A percentile compares a stretch with the other conserved stretches of the same genome.
phyloP scores from a whole-genome alignment of 2,888 invertebrate species.

The Chironomus tentans region DNA sequence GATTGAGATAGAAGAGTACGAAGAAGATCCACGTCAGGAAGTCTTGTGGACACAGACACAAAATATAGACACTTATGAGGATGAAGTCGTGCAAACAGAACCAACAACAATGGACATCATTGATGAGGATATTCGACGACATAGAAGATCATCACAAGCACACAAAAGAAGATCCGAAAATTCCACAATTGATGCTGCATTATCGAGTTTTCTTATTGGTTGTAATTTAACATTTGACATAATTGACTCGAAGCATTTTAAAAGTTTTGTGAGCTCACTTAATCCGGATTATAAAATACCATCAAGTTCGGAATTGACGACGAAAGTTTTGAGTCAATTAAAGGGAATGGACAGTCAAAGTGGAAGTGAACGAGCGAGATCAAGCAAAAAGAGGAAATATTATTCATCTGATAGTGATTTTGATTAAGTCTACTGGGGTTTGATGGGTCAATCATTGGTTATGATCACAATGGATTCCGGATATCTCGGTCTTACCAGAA shows the following conservation, averaged over 20 bases:
- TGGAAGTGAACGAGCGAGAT: background rate
- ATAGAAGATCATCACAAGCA: background rate
- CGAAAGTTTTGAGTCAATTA: background rate
- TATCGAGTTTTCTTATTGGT: slow-evolving; percentile 18
- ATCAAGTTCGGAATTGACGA: background rate
- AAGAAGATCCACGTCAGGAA: background rate
- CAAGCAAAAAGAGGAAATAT: background rate
- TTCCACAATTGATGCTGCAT: background rate
- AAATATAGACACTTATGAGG: background rate
- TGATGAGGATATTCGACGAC: slow-evolving; percentile 9
- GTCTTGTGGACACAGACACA: background rate
- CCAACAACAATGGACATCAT: background rate
- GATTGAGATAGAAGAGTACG: background rate
- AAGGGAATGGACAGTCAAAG: background rate
- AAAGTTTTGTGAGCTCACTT: background rate
- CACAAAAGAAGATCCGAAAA: background rate
- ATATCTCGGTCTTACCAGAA: too few relatives aligned
- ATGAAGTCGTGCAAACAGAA: background rate
- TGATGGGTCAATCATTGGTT: too few relatives aligned
- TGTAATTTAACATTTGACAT: slow-evolving; percentile 17
- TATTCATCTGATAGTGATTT: background rate
- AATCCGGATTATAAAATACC: slow-evolving; percentile 14
- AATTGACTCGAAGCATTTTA: slow-evolving; percentile 8
- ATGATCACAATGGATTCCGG: too few relatives aligned
- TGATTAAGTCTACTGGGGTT: background rate